Evolutionary conservation across 2,797 vertebrate species (phyloP).

Genomic region (Lindbergichthys nudifrons): DNA sequence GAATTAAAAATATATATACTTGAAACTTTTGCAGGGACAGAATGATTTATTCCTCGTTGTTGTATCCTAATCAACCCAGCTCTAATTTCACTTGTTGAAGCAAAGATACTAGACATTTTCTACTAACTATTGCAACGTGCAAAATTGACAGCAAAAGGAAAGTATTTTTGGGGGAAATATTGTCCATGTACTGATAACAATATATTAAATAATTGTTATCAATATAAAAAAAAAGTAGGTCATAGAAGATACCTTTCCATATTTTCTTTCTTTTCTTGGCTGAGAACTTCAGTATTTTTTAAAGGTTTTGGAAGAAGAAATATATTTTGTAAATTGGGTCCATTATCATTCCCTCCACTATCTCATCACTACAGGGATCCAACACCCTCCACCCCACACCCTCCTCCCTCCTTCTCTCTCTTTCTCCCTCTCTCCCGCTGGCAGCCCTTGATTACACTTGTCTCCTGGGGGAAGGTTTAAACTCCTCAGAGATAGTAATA

Average conservation of each 20-base stretch:
- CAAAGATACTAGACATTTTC: neutral
- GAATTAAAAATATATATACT: neutral
- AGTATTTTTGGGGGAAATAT: neutral
- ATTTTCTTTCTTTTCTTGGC: neutral
- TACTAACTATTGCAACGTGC: neutral
- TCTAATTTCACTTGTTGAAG: neutral
- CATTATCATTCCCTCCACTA: constrained; percentile 57
- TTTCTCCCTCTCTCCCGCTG: constrained; percentile 53
- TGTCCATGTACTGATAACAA: neutral
- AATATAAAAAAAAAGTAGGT: neutral
- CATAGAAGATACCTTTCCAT: neutral
- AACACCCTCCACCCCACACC: constrained; percentile 45
- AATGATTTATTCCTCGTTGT: neutral
- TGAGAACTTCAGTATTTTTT: neutral
- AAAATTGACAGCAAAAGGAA: neutral
- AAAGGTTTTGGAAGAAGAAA: constrained; percentile 5
- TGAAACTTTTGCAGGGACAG: neutral
- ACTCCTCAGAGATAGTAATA: constrained; percentile 82
- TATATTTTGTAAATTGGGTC: constrained; percentile 36
- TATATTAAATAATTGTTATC: neutral
- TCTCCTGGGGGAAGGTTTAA: constrained; percentile 77
- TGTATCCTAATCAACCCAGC: neutral
- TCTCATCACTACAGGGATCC: constrained; percentile 48
- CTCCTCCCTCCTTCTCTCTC: constrained; percentile 19
- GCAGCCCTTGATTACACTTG: constrained; percentile 82